Base-by-base conservation (phyloP, 2,888 invertebrate genomes). In the Phrixothrix hirtus region DNA sequence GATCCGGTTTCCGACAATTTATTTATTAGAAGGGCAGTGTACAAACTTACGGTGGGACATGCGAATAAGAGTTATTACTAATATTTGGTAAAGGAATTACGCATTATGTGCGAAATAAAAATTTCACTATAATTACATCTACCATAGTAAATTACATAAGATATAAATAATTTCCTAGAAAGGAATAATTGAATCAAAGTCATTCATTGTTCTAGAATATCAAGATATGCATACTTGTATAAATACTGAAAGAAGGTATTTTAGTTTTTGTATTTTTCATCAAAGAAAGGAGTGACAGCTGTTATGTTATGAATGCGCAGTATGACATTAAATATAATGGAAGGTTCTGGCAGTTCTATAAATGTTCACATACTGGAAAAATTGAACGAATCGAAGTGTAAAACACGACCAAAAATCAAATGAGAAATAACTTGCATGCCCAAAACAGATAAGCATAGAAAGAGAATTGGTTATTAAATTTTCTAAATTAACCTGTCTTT, bases 331-430 rank as follows among this genome's bases (percentile, higher is more conserved):
- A 57, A 54, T 53, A 57, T 57, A 57, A 57, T 57, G 54, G 57
- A 57, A 57, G 49, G 47, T 46, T 51, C 54, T 57, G 34, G 39
- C 38, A 48, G 39, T 56, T 58, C 52, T 55, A 58, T 57, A 55
- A 60, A 58, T 58, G 60, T 58, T 58, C 55, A 60, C 53, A 57
- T 49, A 57, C 55, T 52, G 55, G 60, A 58, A 58, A 58, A 58
- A 60, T 60, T 58, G 60, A 60, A 58, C 55, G 57, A 60, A 55
- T 48, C 57, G 57, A 58, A 60, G 51, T 58, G 60, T 58, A 55
- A 53, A 60, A 53, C 53, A 51, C 55, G 48, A 50, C 48, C 49
- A 55, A 58, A 60, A 56, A 56, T 52, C 49, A 55, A 60, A 58
- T 58, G 54, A 54, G 55, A 45, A 57, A 55, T 54, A 54, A 58